phyloP scores from a whole-genome alignment of 1,140 invertebrate genomes.

The Ceratosolen fusciceps region DNA sequence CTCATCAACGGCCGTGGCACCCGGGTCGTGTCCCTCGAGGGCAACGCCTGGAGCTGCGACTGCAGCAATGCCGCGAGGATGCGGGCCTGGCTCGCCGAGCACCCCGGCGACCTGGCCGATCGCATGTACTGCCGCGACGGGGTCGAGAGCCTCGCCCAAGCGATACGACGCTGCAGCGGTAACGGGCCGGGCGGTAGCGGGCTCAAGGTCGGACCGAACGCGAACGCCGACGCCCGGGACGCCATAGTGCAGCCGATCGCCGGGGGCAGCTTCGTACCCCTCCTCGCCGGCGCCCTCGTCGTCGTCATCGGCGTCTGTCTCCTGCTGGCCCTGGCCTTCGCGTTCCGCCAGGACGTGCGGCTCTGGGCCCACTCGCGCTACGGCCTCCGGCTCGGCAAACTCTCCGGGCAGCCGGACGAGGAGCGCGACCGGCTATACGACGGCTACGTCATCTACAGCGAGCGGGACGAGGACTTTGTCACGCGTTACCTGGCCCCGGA shows the following conservation, averaged over 20 bases:
- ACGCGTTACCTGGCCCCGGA: slow-evolving; percentile 83
- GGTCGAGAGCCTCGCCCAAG: slow-evolving; percentile 74
- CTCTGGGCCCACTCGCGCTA: slow-evolving; percentile 83
- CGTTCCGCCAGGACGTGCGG: slow-evolving; percentile 82
- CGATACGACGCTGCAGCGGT: slow-evolving; percentile 76
- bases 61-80: slow-evolving; percentile 85
- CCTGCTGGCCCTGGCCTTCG: slow-evolving; percentile 79
- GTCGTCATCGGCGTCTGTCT: slow-evolving; percentile 80
- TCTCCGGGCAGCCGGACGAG: slow-evolving; percentile 71
- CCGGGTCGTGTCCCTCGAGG: slow-evolving; percentile 82
- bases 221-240: slow-evolving; percentile 31
- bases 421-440: slow-evolving; percentile 86
- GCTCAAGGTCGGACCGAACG: too few species aligned
- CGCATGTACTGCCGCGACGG: slow-evolving; percentile 78
- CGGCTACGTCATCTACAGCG: slow-evolving; percentile 89
- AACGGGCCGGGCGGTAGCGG: slow-evolving; percentile 67
- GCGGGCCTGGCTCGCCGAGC: slow-evolving; percentile 81
- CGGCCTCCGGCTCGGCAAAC: slow-evolving; percentile 80
- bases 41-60: slow-evolving; percentile 93
- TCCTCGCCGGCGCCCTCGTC: slow-evolving; percentile 81
- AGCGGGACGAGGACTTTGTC: slow-evolving; percentile 87
- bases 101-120: slow-evolving; percentile 77
- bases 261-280: slow-evolving; percentile 79
- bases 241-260: slow-evolving; percentile 59
- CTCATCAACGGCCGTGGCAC: slow-evolving; percentile 80